Evolutionary conservation across 2,113 vertebrate genomes (phyloP), one percentile per base, ranked within the genome.

Genomic region (Sterrhoptilus dennistouni): DNA sequence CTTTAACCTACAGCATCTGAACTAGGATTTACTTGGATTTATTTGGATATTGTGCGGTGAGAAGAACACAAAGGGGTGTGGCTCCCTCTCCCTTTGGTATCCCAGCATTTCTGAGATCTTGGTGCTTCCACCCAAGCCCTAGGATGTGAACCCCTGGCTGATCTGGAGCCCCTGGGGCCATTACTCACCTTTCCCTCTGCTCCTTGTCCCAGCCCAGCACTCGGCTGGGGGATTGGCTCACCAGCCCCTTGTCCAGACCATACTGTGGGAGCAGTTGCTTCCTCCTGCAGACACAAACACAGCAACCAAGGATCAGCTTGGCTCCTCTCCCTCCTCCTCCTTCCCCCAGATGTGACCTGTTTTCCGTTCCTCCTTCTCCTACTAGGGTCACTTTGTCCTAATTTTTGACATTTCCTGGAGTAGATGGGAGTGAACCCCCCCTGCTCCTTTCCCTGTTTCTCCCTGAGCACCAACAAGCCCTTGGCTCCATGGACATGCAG

Each of bases 131-230:
- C 29, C 22, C 3, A 0, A 60, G n/a, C 14, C 50, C 38, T 2
- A 2, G 38, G n/a, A 28, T 50, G 21, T 1, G 2, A 68, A 12
- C 0, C 6, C 24, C 22, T 38, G 28, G 23, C 36, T 35, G 18
- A 35, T 21, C 15, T 0, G 0, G 14, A 78, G 19, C 3, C 40
- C 64, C 40, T 25, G 0, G 2, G 7, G 29, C 31, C 68, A 36
- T 23, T 18, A 59, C 64, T 0, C 21, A 96, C 95, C 93, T 93
- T 69, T 83, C 56, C 20, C 12, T 89, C 54, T 79, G 87, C 79
- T 85, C 56, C 45, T 89, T 4, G 2, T 97, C 35, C 76, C 98
- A 97, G 63, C 90, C 94, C 5, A 91, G 97, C 84, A 96, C 97
- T 44, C 21, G 64, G 97, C 60, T 1, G 65, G 94, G 49, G 12